Conservation (phyloP, 2,888 invertebrate genomes). For the Lasioglossum pauxillum region DNA sequence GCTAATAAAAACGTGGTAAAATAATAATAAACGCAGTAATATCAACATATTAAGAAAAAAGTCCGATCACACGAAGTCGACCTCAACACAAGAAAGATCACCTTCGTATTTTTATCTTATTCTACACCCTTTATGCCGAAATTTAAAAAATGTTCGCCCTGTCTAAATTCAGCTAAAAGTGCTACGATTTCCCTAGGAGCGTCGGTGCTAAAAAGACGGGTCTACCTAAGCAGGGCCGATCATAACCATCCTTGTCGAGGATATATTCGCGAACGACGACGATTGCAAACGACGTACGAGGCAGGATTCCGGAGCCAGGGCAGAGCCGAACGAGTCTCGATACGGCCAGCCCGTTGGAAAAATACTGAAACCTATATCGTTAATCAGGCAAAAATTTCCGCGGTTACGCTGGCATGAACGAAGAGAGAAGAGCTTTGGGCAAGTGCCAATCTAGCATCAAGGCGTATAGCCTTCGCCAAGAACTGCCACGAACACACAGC, state of each 20-base stretch:
- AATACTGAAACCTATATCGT: conserved; percentile 80
- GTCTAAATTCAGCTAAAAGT: not conserved
- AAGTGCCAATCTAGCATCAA: conserved; percentile 77
- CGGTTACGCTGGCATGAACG: conserved; percentile 77
- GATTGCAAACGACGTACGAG: conserved; percentile 43
- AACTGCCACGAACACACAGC: conserved; percentile 46
- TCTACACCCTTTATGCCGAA: too few relatives aligned
- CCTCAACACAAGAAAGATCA: not conserved
- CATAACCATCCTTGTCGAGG: conserved; percentile 28
- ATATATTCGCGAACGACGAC: conserved; percentile 19
- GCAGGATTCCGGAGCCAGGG: conserved; percentile 31
- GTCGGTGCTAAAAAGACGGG: conserved; percentile 11
- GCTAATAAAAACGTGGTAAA: too few relatives aligned
- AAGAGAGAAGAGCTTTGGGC: conserved; percentile 74
- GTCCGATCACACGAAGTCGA: too few relatives aligned
- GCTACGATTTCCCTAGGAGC: not conserved
- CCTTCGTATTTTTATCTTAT: not conserved
- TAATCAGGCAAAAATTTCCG: conserved; percentile 81
- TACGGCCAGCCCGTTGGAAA: conserved; percentile 55
- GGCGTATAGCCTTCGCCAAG: conserved; percentile 71
- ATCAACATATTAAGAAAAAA: not conserved
- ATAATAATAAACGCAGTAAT: not conserved
- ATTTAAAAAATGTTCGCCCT: not conserved
- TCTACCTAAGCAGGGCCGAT: conserved; percentile 11
- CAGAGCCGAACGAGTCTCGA: conserved; percentile 36